Evolutionary conservation across 2,888 invertebrate species (phyloP).

Genomic region (Lottia gigantea): DNA sequence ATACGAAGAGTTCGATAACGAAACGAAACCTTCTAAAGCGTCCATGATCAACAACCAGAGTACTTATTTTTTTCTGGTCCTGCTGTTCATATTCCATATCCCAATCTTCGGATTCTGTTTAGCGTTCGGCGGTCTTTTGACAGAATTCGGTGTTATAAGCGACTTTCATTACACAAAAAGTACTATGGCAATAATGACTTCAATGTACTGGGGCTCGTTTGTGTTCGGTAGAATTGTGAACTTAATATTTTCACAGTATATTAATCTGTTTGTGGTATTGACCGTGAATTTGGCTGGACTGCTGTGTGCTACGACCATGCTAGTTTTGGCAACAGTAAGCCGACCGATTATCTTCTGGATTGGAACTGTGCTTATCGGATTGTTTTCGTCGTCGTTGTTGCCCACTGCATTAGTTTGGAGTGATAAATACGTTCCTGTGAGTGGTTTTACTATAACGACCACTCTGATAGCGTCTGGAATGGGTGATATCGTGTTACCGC

Average conservation of each 20-base stretch:
- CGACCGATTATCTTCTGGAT: constrained; percentile 26
- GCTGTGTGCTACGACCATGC: constrained; percentile 13
- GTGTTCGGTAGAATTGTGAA: constrained; percentile 24
- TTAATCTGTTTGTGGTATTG: constrained; percentile 17
- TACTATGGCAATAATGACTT: constrained; percentile 21
- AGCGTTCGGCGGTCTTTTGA: constrained; percentile 27
- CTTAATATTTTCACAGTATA: constrained; percentile 16
- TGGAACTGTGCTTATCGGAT: constrained; percentile 26
- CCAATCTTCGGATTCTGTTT: constrained; percentile 29
- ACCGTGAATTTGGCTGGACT: constrained; percentile 22
- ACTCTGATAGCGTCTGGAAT: constrained; percentile 26
- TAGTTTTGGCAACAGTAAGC: constrained; percentile 6
- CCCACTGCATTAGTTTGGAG: constrained; percentile 29
- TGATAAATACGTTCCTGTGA: constrained; percentile 17
- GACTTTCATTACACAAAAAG: constrained; percentile 21
- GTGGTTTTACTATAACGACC: constrained; percentile 22
- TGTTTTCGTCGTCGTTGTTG: constrained; percentile 28
- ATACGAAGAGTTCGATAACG: too few relatives aligned
- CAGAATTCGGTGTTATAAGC: constrained; percentile 20
- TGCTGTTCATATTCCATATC: constrained; percentile 29
- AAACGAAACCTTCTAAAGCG: too few relatives aligned
- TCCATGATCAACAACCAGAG: too few relatives aligned
- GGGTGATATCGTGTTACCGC: constrained; percentile 30
- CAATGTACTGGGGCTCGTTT: constrained; percentile 28
- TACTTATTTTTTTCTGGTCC: constrained; percentile 1